Evolutionary conservation across 1,140 invertebrate species (phyloP).

Genomic region (Sipha flava): DNA sequence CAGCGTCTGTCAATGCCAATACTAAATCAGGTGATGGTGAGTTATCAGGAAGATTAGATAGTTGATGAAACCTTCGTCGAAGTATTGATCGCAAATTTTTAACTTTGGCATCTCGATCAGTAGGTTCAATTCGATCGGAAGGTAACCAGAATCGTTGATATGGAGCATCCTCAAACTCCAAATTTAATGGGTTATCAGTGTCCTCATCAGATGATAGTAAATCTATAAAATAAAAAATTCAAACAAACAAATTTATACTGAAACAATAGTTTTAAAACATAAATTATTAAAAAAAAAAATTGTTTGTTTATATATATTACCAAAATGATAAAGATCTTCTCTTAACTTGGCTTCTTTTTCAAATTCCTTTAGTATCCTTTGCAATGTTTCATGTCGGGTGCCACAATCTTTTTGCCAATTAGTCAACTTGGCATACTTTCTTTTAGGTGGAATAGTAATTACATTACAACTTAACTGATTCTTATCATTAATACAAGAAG

Average conservation of each 20-base stretch:
- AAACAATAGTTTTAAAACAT: not conserved
- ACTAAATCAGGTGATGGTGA: conserved; percentile 20
- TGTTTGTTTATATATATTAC: conserved; percentile 39
- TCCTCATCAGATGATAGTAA: conserved; percentile 13
- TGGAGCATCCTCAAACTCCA: conserved; percentile 9
- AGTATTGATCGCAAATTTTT: conserved; percentile 5
- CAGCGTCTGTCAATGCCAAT: conserved; percentile 8
- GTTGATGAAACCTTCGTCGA: conserved; percentile 21
- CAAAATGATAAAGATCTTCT: conserved; percentile 44
- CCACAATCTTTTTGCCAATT: conserved; percentile 39
- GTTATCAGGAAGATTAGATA: conserved; percentile 23
- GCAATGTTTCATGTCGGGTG: conserved; percentile 39
- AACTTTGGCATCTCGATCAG: conserved; percentile 12
- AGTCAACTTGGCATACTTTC: conserved; percentile 29
- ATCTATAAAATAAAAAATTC: not conserved
- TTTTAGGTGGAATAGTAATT: conserved; percentile 36
- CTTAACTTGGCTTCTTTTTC: conserved; percentile 39
- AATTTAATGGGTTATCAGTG: not conserved
- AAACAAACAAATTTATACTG: not conserved
- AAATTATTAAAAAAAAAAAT: not conserved
- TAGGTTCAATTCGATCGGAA: not conserved
- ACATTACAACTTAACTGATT: conserved; percentile 21
- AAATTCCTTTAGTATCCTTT: conserved; percentile 38
- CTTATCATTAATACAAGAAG: not conserved
- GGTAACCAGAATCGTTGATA: conserved; percentile 25